A percentile compares a stretch with the other conserved stretches of the same genome.
Conservation (phyloP, 2,797 vertebrate species). For the Tokudaia tokunoshimensis region DNA sequence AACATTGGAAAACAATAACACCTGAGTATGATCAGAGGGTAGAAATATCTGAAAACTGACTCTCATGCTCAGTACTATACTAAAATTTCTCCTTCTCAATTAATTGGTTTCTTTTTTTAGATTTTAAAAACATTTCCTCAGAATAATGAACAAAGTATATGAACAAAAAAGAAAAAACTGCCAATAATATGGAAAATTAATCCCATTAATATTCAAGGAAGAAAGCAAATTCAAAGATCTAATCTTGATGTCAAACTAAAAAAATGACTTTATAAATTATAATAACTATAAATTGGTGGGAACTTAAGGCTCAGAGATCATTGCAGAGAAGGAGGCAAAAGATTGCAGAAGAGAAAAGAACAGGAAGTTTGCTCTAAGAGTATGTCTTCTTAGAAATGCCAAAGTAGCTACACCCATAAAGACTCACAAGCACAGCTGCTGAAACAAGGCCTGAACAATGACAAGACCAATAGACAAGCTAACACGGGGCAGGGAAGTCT, state of each 20-base stretch:
- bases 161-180: not conserved
- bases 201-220: conserved; percentile 36
- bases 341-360: not conserved
- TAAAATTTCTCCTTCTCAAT: conserved; percentile 1
- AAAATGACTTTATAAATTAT: conserved; percentile 62
- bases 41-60: not conserved
- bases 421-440: not conserved
- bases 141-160: conserved; percentile 47
- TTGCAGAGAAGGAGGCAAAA: not conserved
- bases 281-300: not conserved
- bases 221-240: conserved; percentile 49
- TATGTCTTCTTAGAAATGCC: not conserved
- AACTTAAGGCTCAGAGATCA: not conserved
- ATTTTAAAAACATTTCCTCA: conserved; percentile 21
- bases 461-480: not conserved
- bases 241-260: conserved; percentile 39
- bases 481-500: not conserved
- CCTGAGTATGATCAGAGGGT: not conserved
- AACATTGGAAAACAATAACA: not conserved
- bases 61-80: not conserved
- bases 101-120: not conserved
- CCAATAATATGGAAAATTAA: conserved; percentile 44
- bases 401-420: not conserved
- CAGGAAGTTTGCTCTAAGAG: not conserved
- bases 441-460: not conserved